Base-by-base conservation (phyloP, 1,140 invertebrate species). In the Bemisia tabaci region DNA sequence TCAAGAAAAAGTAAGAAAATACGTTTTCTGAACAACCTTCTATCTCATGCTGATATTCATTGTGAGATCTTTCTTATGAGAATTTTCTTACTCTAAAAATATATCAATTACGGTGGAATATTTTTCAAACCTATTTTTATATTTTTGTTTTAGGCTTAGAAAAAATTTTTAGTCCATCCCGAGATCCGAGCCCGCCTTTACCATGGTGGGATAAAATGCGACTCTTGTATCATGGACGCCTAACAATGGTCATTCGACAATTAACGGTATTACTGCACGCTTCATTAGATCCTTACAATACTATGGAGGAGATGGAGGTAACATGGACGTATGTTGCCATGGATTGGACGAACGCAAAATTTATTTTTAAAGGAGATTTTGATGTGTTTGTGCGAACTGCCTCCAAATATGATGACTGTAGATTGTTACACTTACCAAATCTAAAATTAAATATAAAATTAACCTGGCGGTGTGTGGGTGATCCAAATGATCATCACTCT, bases 181-280 rank as follows among this genome's bases (percentile, higher is more conserved):
- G 88, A 64, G 97, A 99, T 79, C 96, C 96, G 0, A 97, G 94
- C 69, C 89, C 89, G 0, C 89, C 94, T 0, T 75, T 99, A 26
- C 89, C 95, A 1, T 97, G 95, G 80, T 99, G 96, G 96, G 97
- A 99, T 79, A 98, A 98, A 81, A 89, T 95, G 76, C 82, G 95
- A 0, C 77, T 98, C 0, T 79, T 97, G 17, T 82, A 97, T 70
- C 97, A 99, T 76, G 97, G 97, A 0, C 82, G 94, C 21, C 78
- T 98, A 23, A 95, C 93, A 0, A 84, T 95, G 71, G 87, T 89
- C 65, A 87, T 92, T 12, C 84, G 88, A 72, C 89, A 91, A 72
- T 82, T 97, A 68, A 94, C 92, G 1, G 85, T 96, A 22, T 79
- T 94, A 48, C 75, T 98, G 71, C 95, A 98, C 77, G 94, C 94